Percentiles rank a stretch among this genome's conserved stretches.
Evolutionary conservation across 2,797 vertebrate species (phyloP).

Genomic region (Moxostoma hubbsi): DNA sequence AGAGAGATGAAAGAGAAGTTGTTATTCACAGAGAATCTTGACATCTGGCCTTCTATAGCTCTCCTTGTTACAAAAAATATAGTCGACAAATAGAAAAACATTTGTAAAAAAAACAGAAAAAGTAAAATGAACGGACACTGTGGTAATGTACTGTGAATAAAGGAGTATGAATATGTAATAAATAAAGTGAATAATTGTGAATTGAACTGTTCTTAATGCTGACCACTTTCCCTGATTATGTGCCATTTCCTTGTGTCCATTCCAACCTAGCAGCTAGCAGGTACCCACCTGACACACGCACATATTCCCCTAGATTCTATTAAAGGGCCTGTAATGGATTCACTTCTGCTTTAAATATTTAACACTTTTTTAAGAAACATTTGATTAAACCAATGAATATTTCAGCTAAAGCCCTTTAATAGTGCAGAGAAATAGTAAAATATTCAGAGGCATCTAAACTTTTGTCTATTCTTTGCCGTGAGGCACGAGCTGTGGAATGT

Average conservation of each 20-base stretch:
- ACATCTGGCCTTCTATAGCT: no score
- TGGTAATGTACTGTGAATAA: slow-evolving; percentile 2
- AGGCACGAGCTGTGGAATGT: background rate
- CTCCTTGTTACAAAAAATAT: no score
- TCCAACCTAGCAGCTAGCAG: slow-evolving; percentile 10
- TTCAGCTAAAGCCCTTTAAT: slow-evolving; percentile 66
- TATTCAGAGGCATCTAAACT: slow-evolving; percentile 57
- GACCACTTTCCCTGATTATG: slow-evolving; percentile 1
- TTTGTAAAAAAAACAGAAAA: no score
- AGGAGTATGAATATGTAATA: slow-evolving; percentile 17
- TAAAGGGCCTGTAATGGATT: slow-evolving; percentile 66
- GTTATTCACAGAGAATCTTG: no score
- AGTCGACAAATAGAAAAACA: no score
- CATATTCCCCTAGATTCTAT: slow-evolving; percentile 42
- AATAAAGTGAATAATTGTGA: slow-evolving; percentile 20
- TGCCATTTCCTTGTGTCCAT: background rate
- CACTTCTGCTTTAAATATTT: slow-evolving; percentile 65
- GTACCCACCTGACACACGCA: slow-evolving; percentile 20
- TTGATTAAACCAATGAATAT: slow-evolving; percentile 71
- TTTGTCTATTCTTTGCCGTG: slow-evolving; percentile 45
- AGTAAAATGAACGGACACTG: background rate
- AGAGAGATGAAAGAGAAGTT: no score
- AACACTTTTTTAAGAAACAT: slow-evolving; percentile 62
- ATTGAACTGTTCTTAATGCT: background rate
- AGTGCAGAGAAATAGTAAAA: slow-evolving; percentile 64